Evolutionary conservation across 92 coral and sea anemone genomes (phyloP), one percentile per base, ranked within the genome.

Genomic region (Isaurus tuberculatus): DNA sequence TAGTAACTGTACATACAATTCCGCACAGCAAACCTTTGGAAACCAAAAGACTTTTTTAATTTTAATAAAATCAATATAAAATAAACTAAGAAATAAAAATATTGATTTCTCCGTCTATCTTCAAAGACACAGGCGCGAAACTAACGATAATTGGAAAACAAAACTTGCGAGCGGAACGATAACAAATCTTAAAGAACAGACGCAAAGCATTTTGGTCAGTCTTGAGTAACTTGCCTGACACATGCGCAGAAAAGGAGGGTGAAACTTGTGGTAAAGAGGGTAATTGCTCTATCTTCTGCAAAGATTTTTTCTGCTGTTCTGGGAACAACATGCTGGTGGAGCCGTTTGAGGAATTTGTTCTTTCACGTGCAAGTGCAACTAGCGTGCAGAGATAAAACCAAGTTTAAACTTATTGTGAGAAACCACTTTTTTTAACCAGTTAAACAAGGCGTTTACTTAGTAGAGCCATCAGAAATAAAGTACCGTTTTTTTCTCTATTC

Each of bases 301-400:
- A 31, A 14, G 27, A 30, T 72, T 40, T 74, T 74, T 74, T 74
- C 23, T 74, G 80, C 16, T 74, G 80, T 30, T 49, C 80, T 48
- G 80, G 65, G 34, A 73, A 73, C 65, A 73, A 49, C 65, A 73
- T 4, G 80, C 80, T 51, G 33, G 80, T 73, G 25, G 80, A 73
- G 28, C 80, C 80, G 19, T 73, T 28, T 49, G 65, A 26, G 5
- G 80, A 73, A 73, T 57, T 57, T 26, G 27, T 33, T 57, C 80
- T 51, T 73, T 73, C 46, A 30, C 14, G 65, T 23, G 32, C 60
- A 25, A 29, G 80, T 73, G 80, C 65, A 15, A 73, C 80, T 73
- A 34, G 29, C 19, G 80, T 73, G 80, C 80, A 73, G 64, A 46
- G 17, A 73, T 48, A 73, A 73, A 73, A n/a, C n/a, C 17, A 64